phyloP scores from a whole-genome alignment of 2,888 invertebrate species.

The Sisyra terminalis region DNA sequence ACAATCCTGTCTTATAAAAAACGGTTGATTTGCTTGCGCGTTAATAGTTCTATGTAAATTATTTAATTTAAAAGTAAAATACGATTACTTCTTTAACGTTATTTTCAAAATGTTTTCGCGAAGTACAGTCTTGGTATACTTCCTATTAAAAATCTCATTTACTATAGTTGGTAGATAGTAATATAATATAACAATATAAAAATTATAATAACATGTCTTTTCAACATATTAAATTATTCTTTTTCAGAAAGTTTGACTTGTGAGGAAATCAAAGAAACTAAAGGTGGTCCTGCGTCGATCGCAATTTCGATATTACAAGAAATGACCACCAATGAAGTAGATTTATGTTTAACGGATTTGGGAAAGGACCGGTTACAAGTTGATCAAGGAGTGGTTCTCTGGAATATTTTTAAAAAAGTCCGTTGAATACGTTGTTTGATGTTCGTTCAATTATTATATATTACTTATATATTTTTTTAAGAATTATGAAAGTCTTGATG shows the following conservation, averaged over 20 bases:
- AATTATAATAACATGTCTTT: too few species aligned
- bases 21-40: too few species aligned
- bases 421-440: neutral
- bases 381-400: conserved; percentile 25
- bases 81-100: too few species aligned
- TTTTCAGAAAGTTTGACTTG: neutral
- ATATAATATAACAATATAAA: too few species aligned
- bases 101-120: too few species aligned
- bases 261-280: conserved; percentile 1
- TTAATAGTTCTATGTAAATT: too few species aligned
- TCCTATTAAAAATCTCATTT: too few species aligned
- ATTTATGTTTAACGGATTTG: conserved; percentile 26
- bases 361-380: conserved; percentile 21
- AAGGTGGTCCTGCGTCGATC: conserved; percentile 4
- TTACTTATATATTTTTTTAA: conserved; percentile 11
- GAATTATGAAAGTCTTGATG: conserved; percentile 21
- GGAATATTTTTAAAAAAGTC: conserved; percentile 23
- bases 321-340: conserved; percentile 22
- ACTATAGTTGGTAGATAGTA: too few species aligned
- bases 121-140: too few species aligned
- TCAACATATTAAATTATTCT: too few species aligned
- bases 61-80: too few species aligned
- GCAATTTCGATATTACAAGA: conserved; percentile 20
- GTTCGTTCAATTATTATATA: neutral
- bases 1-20: too few species aligned